Evolutionary conservation across 2,797 vertebrate species (phyloP).

Genomic region (Salmo trutta): DNA sequence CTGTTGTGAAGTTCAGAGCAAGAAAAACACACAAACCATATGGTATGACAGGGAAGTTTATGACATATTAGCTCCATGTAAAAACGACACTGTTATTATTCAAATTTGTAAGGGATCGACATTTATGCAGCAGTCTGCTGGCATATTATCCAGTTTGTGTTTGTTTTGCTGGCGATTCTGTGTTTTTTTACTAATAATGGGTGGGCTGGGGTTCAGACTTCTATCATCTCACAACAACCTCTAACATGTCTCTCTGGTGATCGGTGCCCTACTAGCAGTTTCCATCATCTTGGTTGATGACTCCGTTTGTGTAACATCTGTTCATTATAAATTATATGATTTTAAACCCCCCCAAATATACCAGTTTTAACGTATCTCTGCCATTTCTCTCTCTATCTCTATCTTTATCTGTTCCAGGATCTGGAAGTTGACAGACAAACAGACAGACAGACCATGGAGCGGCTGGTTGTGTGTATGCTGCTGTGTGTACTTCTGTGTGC

Average conservation of each 20-base stretch:
- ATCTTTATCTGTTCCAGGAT: slow-evolving; percentile 60
- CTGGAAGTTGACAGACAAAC: slow-evolving; percentile 55
- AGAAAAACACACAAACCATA: slow-evolving; percentile 42
- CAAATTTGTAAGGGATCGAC: slow-evolving; percentile 42
- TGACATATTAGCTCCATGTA: slow-evolving; percentile 29
- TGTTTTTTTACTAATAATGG: slow-evolving; percentile 44
- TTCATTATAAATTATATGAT: slow-evolving; percentile 44
- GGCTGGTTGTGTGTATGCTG: slow-evolving; percentile 82
- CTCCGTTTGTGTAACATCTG: slow-evolving; percentile 52
- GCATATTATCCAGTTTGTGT: not conserved
- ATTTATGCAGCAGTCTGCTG: slow-evolving; percentile 40
- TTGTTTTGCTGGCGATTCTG: slow-evolving; percentile 44
- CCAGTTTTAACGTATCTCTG: slow-evolving; percentile 11
- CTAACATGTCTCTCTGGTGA: slow-evolving; percentile 36
- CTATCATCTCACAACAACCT: no score
- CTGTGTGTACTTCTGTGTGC: slow-evolving; percentile 85
- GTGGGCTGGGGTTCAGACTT: slow-evolving; percentile 35
- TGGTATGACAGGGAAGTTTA: slow-evolving; percentile 38
- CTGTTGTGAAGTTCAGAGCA: slow-evolving; percentile 42
- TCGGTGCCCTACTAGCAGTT: slow-evolving; percentile 62
- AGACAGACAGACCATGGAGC: slow-evolving; percentile 74
- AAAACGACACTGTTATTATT: slow-evolving; percentile 48
- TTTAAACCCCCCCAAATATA: not conserved
- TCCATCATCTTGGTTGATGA: slow-evolving; percentile 51
- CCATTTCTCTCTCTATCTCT: slow-evolving; percentile 40